Evolutionary conservation across 1,140 invertebrate genomes (phyloP).

Genomic region (Micrasema minimum): DNA sequence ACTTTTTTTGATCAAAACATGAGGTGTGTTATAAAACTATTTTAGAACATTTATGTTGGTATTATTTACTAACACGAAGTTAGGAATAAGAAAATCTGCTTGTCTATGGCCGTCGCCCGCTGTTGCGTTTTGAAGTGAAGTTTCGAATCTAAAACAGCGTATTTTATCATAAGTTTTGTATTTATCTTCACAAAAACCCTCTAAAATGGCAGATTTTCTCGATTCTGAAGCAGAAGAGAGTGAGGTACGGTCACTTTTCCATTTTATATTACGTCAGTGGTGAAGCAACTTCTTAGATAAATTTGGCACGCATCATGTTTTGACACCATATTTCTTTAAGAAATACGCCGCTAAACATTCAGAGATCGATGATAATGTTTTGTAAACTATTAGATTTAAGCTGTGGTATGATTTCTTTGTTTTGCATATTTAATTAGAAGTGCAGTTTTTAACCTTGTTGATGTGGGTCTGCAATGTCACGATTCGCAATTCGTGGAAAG

Average conservation of each 20-base stretch:
- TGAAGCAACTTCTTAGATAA: constrained; percentile 22
- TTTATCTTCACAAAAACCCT: neutral
- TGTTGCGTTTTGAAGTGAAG: constrained; percentile 38
- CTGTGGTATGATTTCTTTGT: too few species aligned
- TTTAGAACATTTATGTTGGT: constrained; percentile 18
- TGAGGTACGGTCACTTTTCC: constrained; percentile 69
- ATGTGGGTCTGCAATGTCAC: neutral
- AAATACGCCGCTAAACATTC: too few species aligned
- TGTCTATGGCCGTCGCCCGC: constrained; percentile 35
- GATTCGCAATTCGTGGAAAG: neutral
- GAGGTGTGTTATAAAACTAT: too few species aligned
- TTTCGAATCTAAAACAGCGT: constrained; percentile 24
- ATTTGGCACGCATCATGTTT: constrained; percentile 31
- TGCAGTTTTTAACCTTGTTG: neutral
- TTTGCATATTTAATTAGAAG: too few species aligned
- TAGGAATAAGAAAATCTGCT: neutral
- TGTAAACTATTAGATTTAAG: too few species aligned
- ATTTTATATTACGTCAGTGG: constrained; percentile 18
- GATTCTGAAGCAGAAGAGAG: constrained; percentile 87
- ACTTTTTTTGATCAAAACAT: too few species aligned
- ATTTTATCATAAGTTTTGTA: constrained; percentile 23
- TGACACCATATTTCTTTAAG: too few species aligned
- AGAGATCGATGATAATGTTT: too few species aligned
- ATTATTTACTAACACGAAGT: neutral
- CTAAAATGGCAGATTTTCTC: constrained; percentile 79